phyloP scores from a whole-genome alignment of 1,140 invertebrate species.

The Euura lappo region DNA sequence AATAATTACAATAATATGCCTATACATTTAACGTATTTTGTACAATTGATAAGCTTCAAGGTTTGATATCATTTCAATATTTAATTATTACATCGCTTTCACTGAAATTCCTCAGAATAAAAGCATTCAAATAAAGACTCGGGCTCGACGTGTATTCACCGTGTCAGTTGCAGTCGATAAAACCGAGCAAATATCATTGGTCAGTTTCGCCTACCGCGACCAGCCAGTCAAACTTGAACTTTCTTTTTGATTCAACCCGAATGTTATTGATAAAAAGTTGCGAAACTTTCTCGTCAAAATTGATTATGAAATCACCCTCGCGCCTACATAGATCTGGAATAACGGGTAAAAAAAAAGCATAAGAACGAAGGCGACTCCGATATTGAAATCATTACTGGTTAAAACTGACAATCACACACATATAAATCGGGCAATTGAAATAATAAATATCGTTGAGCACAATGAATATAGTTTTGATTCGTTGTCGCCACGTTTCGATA shows the following conservation, averaged over 20 bases:
- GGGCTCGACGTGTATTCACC: too few relatives aligned
- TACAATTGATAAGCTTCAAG: conserved; percentile 50
- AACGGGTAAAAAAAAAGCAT: too few relatives aligned
- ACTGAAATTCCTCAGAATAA: neutral
- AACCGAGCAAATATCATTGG: conserved; percentile 1
- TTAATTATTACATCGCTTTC: conserved; percentile 23
- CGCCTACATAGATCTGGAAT: too few relatives aligned
- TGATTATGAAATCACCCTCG: neutral
- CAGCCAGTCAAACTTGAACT: neutral
- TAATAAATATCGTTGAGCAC: conserved; percentile 34
- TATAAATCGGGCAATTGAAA: neutral
- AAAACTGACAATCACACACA: too few relatives aligned
- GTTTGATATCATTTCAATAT: conserved; percentile 31
- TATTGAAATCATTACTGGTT: neutral
- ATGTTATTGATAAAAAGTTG: neutral
- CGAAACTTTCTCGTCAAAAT: neutral
- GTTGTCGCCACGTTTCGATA: too few relatives aligned
- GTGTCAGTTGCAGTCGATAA: neutral
- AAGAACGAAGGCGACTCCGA: neutral
- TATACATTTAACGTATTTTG: conserved; percentile 50
- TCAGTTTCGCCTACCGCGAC: neutral
- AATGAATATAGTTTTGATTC: conserved; percentile 15
- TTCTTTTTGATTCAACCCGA: neutral
- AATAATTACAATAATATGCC: conserved; percentile 41
- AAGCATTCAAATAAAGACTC: too few relatives aligned